Base-by-base conservation (phyloP, 2,113 vertebrate species). In the Ceyx margarethae region DNA sequence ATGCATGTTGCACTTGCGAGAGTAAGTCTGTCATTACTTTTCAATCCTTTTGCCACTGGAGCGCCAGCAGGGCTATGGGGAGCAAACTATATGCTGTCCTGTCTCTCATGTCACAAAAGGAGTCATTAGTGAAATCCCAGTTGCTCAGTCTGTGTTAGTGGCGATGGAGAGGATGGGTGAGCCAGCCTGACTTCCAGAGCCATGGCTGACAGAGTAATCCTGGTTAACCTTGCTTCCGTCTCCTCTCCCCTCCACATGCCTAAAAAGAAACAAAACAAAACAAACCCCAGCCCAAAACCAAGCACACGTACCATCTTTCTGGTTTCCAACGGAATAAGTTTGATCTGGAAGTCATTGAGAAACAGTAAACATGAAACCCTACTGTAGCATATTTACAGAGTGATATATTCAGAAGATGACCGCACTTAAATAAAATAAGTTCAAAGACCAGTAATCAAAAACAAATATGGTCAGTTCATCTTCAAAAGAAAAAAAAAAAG, bases 341-440 rank as follows among this genome's bases (percentile, higher is more conserved):
- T 93, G 89, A 87, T 96, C 95, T 96, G 96, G 92, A 96, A 96
- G 71, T 92, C 85, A 94, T 91, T 96, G 95, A 96, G 85, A 93
- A 91, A 77, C 92, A 93, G 79, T 87, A 94, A 95, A 92, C 94
- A 93, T 48, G 56, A 95, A 96, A 96, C 87, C 87, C 72, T 87
- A 81, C 89, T 31, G 29, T 92, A 91, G 85, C 92, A 93, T 95
- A 93, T 93, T 96, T 94, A 93, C 1, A 0, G 89, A 80, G 87
- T 96, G 95, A 92, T 96, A 91, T 85, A 92, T 91, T 93, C 81
- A 42, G 89, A 93, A 69, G 75, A 92, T 92, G 95, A 96, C 85
- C 53, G 2, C 91, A 54, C 81, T 95, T 95, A 87, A 93, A 89
- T 85, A 85, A 91, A 89, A 25, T 43, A 85, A 95, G 89, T 96